phyloP scores from a whole-genome alignment of 2,113 vertebrate genomes.

The Cheirogaleus medius region DNA sequence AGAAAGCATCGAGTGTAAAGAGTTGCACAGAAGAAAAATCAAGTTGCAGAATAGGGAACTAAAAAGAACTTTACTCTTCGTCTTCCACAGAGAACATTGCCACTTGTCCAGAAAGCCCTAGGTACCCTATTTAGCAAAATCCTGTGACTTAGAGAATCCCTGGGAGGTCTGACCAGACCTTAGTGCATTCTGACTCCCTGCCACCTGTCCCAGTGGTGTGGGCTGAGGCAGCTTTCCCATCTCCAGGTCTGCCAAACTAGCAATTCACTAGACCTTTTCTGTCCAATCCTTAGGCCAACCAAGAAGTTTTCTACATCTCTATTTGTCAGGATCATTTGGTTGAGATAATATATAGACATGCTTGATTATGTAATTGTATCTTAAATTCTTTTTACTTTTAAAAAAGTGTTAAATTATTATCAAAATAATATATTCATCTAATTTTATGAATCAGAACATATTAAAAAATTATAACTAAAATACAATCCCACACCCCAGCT shows the following conservation, averaged over 20 bases:
- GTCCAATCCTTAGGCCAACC: background rate
- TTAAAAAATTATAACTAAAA: background rate
- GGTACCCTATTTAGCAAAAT: background rate
- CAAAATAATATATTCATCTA: background rate
- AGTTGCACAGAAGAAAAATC: background rate
- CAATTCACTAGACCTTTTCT: background rate
- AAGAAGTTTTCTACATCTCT: background rate
- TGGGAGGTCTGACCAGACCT: background rate
- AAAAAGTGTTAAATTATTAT: constrained; percentile 2
- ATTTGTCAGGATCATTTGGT: background rate
- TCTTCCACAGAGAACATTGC: background rate
- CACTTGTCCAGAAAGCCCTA: background rate
- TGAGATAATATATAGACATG: constrained; percentile 8
- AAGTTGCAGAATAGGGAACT: background rate
- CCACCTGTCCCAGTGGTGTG: too few species aligned
- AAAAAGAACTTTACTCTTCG: background rate
- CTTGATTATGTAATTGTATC: background rate
- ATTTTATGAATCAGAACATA: background rate
- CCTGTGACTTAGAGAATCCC: background rate
- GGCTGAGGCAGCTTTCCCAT: background rate
- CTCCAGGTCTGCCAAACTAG: background rate
- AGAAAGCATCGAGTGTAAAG: background rate
- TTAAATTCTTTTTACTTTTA: background rate
- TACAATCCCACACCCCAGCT: background rate
- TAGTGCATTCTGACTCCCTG: background rate